Evolutionary conservation across 2,888 invertebrate genomes (phyloP).

Genomic region (Nomada fucata): DNA sequence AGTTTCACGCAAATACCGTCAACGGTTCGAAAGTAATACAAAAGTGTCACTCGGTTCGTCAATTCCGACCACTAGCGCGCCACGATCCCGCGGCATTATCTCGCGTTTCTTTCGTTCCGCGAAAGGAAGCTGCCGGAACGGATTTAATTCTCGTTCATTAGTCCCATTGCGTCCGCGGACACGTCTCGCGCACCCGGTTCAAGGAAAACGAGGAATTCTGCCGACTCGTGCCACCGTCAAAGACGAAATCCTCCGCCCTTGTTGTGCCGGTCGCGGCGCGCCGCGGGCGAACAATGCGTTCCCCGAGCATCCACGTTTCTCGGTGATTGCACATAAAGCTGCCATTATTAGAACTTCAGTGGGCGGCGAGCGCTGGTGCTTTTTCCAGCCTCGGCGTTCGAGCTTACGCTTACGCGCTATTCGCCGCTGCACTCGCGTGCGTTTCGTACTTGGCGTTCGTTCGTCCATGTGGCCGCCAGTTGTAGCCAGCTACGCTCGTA

Average conservation of each 20-base stretch:
- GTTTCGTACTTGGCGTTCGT: constrained; percentile 53
- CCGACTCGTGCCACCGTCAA: not conserved
- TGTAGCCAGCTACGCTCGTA: constrained; percentile 66
- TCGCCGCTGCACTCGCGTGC: constrained; percentile 38
- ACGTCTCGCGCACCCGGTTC: constrained; percentile 4
- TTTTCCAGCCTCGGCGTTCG: constrained; percentile 48
- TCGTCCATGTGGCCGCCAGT: constrained; percentile 79
- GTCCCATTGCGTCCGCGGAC: constrained; percentile 8
- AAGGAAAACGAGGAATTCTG: constrained; percentile 33
- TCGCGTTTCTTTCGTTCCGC: not conserved
- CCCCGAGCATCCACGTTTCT: constrained; percentile 45
- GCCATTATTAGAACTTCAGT: constrained; percentile 80
- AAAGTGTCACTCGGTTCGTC: too few relatives aligned
- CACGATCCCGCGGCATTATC: not conserved
- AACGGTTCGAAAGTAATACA: too few relatives aligned
- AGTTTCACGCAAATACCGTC: too few relatives aligned
- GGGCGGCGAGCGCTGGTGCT: constrained; percentile 67
- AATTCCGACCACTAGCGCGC: not conserved
- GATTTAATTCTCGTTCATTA: constrained; percentile 40
- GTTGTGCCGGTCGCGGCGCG: constrained; percentile 1
- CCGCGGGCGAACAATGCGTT: constrained; percentile 34
- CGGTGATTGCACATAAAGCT: constrained; percentile 75
- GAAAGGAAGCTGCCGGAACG: constrained; percentile 5
- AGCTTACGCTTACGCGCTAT: constrained; percentile 44
- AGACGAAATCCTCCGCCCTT: constrained; percentile 23